Conservation (phyloP, 2,888 invertebrate genomes). For the Erannis defoliaria region DNA sequence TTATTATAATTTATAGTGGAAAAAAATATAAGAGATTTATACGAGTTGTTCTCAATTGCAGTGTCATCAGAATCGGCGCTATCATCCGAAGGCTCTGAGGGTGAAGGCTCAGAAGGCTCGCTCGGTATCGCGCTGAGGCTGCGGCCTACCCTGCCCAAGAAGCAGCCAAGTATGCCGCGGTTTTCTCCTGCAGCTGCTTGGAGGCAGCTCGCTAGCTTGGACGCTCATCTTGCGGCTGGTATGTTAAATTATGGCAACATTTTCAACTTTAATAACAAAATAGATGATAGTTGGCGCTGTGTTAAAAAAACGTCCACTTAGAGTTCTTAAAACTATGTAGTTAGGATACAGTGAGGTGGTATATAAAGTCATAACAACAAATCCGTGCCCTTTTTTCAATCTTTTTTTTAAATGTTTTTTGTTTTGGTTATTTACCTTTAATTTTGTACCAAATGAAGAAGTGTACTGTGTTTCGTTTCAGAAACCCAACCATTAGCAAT, state of each 20-base stretch:
- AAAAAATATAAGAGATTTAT: background rate
- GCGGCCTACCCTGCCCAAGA: slow-evolving; percentile 92
- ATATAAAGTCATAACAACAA: too few species aligned
- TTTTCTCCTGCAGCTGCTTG: slow-evolving; percentile 95
- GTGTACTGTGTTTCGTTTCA: slow-evolving; percentile 43
- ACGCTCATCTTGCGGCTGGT: slow-evolving; percentile 82
- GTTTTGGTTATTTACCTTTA: too few species aligned
- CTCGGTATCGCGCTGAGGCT: slow-evolving; percentile 91
- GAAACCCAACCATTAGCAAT: slow-evolving; percentile 76
- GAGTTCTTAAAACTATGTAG: too few species aligned
- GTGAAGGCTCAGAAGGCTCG: slow-evolving; percentile 78
- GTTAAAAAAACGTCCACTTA: too few species aligned
- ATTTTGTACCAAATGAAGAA: too few species aligned
- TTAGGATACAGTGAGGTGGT: too few species aligned
- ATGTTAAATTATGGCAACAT: slow-evolving; percentile 16
- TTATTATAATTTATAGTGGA: too few species aligned
- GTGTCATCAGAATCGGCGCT: slow-evolving; percentile 86
- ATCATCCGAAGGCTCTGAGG: slow-evolving; percentile 84
- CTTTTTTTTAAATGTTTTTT: too few species aligned
- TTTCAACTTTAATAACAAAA: too few species aligned
- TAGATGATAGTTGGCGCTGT: too few species aligned
- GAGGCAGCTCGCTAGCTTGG: slow-evolving; percentile 90
- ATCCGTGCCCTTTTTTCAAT: too few species aligned
- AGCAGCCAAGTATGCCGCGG: slow-evolving; percentile 91
- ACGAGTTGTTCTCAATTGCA: slow-evolving; percentile 44